Conservation (phyloP, 2,797 vertebrate species). For the Poeciliopsis gracilis region DNA sequence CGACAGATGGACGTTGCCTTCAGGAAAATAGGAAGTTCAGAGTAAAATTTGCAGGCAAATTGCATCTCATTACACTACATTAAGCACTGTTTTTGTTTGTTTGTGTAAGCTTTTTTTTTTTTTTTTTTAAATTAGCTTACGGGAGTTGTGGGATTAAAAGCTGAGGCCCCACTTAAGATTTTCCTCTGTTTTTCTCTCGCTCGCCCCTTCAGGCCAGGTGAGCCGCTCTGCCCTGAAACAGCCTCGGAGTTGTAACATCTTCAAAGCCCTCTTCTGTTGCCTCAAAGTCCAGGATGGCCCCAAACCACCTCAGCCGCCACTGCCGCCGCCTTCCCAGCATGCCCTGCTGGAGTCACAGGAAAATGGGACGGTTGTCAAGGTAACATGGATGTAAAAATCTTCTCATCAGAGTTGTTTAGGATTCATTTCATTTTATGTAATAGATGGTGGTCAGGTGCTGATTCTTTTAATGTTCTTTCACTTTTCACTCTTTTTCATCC, state of each 20-base stretch:
- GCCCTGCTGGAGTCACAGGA: slow-evolving; percentile 85
- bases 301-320: slow-evolving; percentile 63
- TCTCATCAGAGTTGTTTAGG: slow-evolving; percentile 22
- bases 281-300: slow-evolving; percentile 87
- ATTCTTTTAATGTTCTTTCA: neutral
- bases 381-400: slow-evolving; percentile 64
- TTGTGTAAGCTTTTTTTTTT: neutral
- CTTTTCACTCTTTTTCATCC: neutral
- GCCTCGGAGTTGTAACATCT: slow-evolving; percentile 88
- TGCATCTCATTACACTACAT: neutral
- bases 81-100: neutral
- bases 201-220: slow-evolving; percentile 81
- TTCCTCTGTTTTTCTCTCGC: neutral
- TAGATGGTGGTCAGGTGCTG: neutral
- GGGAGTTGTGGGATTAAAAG: slow-evolving; percentile 10
- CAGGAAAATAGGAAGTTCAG: slow-evolving; percentile 24
- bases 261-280: slow-evolving; percentile 91
- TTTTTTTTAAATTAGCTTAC: neutral
- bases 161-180: neutral
- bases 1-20: slow-evolving; percentile 52
- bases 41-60: slow-evolving; percentile 27
- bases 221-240: slow-evolving; percentile 87
- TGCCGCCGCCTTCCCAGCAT: slow-evolving; percentile 79
- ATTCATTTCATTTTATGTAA: neutral
- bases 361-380: slow-evolving; percentile 88